These are phyloP conservation scores for Centropus bengalensis DNA, from an alignment of 2,113 vertebrate species.

Conservation along the genomic window DNA sequence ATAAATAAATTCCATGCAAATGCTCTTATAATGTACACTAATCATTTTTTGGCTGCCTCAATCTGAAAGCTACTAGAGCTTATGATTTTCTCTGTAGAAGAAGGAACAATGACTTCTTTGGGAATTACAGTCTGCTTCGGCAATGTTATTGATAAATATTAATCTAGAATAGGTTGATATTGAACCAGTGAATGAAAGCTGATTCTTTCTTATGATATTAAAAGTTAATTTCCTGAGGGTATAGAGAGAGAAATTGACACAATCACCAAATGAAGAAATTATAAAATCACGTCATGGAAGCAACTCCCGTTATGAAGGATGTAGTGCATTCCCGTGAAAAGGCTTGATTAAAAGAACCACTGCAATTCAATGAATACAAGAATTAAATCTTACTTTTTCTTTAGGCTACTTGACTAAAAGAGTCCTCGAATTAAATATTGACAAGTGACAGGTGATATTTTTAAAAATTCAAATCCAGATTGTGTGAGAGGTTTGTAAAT, in stretches of 20 bases:
- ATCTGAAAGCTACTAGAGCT: background rate
- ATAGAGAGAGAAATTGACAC: background rate
- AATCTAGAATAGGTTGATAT: background rate
- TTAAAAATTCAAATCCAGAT: background rate
- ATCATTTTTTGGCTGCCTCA: background rate
- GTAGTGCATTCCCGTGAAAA: background rate
- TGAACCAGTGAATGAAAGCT: background rate
- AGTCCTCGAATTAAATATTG: background rate
- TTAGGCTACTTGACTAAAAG: background rate
- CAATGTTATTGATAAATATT: constrained; percentile 20
- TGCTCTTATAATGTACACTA: background rate
- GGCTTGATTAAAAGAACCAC: background rate
- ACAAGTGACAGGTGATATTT: background rate
- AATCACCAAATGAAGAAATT: background rate
- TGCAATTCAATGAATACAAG: background rate
- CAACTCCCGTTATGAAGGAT: background rate
- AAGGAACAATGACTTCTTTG: background rate
- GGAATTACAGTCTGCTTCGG: background rate
- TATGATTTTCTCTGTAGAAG: background rate
- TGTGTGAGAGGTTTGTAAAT: background rate
- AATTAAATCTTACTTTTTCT: background rate
- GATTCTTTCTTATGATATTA: background rate
- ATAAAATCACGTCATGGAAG: background rate
- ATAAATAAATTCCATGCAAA: background rate
- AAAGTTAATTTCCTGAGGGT: background rate